Percentiles rank a stretch among this genome's conserved stretches.
These are phyloP conservation scores for Apostichopus leukothele DNA, from an alignment of 53 echinoderm and acorn worm genomes.

Conservation along the genomic window DNA sequence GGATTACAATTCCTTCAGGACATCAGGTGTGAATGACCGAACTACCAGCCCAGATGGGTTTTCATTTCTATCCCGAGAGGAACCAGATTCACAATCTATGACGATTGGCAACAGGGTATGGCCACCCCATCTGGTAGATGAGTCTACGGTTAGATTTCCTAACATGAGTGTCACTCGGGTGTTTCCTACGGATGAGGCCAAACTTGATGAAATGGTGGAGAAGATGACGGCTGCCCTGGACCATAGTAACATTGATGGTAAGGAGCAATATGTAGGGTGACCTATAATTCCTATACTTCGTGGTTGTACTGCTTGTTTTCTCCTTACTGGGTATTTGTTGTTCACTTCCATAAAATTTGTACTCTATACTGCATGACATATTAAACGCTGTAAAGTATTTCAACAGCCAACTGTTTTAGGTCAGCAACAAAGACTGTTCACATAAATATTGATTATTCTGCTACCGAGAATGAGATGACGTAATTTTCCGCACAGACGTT, in stretches of 20 bases:
- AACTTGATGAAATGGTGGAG: slow-evolving; percentile 75
- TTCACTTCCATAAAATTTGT: too few relatives aligned
- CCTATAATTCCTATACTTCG: background rate
- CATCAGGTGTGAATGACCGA: background rate
- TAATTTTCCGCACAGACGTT: too few relatives aligned
- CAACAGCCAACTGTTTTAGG: too few relatives aligned
- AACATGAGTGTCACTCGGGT: slow-evolving; percentile 64
- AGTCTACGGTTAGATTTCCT: slow-evolving; percentile 76
- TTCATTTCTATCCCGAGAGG: background rate
- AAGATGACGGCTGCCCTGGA: slow-evolving; percentile 65
- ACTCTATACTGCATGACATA: too few relatives aligned
- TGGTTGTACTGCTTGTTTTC: too few relatives aligned
- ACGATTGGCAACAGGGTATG: slow-evolving; percentile 47
- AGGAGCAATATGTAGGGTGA: background rate
- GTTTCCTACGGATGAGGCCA: slow-evolving; percentile 80
- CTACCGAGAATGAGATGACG: too few relatives aligned
- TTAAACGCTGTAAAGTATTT: too few relatives aligned
- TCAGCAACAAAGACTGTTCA: too few relatives aligned
- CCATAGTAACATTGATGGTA: background rate
- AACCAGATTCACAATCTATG: background rate
- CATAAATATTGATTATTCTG: too few relatives aligned
- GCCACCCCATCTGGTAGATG: slow-evolving; percentile 75
- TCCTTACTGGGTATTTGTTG: too few relatives aligned
- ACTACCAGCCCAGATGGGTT: background rate
- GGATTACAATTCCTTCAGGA: background rate